Evolutionary conservation across 2,888 invertebrate genomes (phyloP).

Genomic region (Diaperis boleti): DNA sequence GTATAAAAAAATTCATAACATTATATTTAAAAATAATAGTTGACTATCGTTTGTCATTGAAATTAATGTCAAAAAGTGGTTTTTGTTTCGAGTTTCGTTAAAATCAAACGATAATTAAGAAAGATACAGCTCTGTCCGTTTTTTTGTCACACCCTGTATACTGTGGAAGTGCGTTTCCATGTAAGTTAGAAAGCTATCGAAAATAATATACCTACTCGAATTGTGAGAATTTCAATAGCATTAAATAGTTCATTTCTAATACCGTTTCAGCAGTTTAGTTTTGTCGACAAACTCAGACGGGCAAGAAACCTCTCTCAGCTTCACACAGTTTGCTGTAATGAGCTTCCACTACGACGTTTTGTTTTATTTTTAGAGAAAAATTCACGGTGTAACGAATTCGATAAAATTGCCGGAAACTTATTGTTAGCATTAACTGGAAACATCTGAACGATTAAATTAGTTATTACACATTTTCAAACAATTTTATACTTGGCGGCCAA

Average conservation of each 20-base stretch:
- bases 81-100: no score
- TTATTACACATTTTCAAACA: constrained; percentile 8
- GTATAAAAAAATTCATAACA: no score
- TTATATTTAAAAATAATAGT: no score
- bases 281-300: constrained; percentile 29
- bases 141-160: not conserved
- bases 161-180: constrained; percentile 23
- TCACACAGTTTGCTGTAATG: constrained; percentile 26
- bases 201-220: constrained; percentile 25
- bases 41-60: no score
- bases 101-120: no score
- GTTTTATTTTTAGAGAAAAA: constrained; percentile 19
- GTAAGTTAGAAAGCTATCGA: constrained; percentile 26
- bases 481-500: not conserved
- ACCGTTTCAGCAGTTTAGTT: constrained; percentile 28
- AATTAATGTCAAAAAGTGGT: no score
- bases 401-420: not conserved
- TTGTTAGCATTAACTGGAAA: not conserved
- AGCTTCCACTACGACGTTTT: constrained; percentile 24
- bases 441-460: constrained; percentile 16
- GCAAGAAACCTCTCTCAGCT: constrained; percentile 30
- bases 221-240: constrained; percentile 32
- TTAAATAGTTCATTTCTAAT: constrained; percentile 36
- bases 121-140: no score
- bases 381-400: constrained; percentile 11